Percentiles rank a stretch among this genome's conserved stretches.
Conservation (phyloP, 2,113 vertebrate genomes). For the Hippocampus abdominalis region DNA sequence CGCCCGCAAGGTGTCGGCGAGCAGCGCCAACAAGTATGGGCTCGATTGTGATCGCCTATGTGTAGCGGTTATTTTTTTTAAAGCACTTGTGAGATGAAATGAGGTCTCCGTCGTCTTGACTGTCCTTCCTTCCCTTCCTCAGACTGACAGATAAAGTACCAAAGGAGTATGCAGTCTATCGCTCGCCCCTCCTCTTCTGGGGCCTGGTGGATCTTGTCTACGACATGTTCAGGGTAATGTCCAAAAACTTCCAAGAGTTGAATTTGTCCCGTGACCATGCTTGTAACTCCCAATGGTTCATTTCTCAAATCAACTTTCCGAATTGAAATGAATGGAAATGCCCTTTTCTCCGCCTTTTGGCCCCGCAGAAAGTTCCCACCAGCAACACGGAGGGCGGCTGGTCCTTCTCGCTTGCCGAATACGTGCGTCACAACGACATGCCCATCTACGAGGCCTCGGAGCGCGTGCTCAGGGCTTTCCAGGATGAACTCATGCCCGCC, state of each 20-base stretch:
- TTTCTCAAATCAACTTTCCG: too few relatives aligned
- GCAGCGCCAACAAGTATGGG: constrained; percentile 85
- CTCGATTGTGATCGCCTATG: background rate
- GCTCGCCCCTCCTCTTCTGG: constrained; percentile 96
- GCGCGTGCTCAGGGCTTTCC: constrained; percentile 90
- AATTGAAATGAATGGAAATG: too few relatives aligned
- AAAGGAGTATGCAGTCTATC: constrained; percentile 91
- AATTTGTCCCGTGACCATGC: background rate
- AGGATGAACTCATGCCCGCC: constrained; percentile 98
- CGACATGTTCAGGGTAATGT: constrained; percentile 93
- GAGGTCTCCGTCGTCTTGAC: background rate
- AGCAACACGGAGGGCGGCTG: constrained; percentile 99
- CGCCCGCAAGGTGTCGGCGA: constrained; percentile 81
- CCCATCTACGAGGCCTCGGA: constrained; percentile 95
- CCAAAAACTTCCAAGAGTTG: background rate
- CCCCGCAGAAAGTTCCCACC: constrained; percentile 91
- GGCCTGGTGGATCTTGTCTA: constrained; percentile 95
- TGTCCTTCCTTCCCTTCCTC: constrained; percentile 6
- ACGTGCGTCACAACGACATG: constrained; percentile 97
- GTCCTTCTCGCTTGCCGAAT: constrained; percentile 98
- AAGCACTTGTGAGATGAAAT: background rate
- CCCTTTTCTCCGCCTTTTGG: background rate
- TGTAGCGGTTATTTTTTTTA: background rate
- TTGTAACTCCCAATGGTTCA: too few relatives aligned
- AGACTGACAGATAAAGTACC: constrained; percentile 89